Evolutionary conservation across 2,888 invertebrate genomes (phyloP), one percentile per base, ranked within the genome.

Genomic region (Atethmia centrago): DNA sequence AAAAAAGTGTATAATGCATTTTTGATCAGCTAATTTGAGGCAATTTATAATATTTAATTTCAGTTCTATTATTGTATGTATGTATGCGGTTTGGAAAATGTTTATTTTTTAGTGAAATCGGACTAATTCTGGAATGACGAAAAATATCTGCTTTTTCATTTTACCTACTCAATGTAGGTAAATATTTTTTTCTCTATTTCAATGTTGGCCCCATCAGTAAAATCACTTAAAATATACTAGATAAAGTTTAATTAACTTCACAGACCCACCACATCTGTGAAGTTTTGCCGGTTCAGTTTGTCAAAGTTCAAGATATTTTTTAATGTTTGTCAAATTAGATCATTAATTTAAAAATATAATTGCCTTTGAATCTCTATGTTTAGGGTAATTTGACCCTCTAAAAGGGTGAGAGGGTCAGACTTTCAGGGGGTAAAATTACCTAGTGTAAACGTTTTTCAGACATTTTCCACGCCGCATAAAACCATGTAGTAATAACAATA

Each of bases 21-120:
- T 70, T 42, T 53, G n/a, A 42, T n/a, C 58, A 64, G 67, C 63
- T 47, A 73, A 47, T 67, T 59, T 8, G 66, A 77, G 62, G 77
- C 56, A 59, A 62, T 61, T 64, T 49, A 7, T n/a, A 51, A 58
- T 74, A 16, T 55, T 62, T 53, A 31, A 25, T 53, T 69, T 58
- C 25, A 51, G n/a, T n/a, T n/a, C n/a, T n/a, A 62, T 47, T n/a
- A 0, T 21, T 36, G 58, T 10, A 51, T 28, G 7, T 61, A 19
- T 61, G 12, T 9, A 19, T 65, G 59, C 12, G 65, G n/a, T 12
- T 66, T 66, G 72, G 55, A 14, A 66, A 63, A 56, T 65, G 36
- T 36, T 19, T 47, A 4, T 31, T 10, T 28, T 67, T 12, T 28
- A 7, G n/a, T 36, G 5, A 49, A 9, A 31, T 9, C 0, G 4